Evolutionary conservation across 1,140 invertebrate species (phyloP).

Genomic region (Temnothorax curvispinosus): DNA sequence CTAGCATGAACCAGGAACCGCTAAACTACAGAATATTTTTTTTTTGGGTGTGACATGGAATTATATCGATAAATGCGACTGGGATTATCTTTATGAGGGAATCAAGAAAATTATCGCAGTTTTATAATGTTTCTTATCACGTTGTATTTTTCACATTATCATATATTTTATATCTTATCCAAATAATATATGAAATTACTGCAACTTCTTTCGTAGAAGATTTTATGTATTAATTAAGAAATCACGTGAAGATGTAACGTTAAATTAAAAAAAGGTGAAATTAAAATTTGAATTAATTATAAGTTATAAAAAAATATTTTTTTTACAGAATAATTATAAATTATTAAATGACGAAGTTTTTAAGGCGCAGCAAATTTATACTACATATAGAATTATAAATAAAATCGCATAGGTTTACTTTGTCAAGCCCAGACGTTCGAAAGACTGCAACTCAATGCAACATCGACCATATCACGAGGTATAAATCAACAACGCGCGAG

Average conservation of each 20-base stretch:
- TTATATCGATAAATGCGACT: not conserved
- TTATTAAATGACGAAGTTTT: not conserved
- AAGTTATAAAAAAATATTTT: not conserved
- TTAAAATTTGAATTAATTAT: not conserved
- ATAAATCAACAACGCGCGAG: slow-evolving; percentile 16
- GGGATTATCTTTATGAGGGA: not conserved
- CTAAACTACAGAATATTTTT: too few species aligned
- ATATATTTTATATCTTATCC: not conserved
- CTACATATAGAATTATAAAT: not conserved
- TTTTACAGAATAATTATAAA: not conserved
- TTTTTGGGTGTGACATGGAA: too few species aligned
- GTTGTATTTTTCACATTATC: not conserved
- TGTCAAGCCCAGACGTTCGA: too few species aligned
- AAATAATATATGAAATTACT: not conserved
- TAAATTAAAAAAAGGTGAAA: not conserved
- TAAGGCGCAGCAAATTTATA: not conserved
- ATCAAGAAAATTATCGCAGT: not conserved
- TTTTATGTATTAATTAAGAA: not conserved
- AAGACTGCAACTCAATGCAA: too few species aligned
- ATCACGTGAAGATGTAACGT: not conserved
- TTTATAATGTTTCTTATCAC: not conserved
- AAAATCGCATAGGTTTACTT: too few species aligned
- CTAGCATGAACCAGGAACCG: too few species aligned
- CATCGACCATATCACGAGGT: not conserved
- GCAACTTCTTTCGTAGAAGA: not conserved